phyloP scores from a whole-genome alignment of 1,140 invertebrate species.

The Eumaeus atala region DNA sequence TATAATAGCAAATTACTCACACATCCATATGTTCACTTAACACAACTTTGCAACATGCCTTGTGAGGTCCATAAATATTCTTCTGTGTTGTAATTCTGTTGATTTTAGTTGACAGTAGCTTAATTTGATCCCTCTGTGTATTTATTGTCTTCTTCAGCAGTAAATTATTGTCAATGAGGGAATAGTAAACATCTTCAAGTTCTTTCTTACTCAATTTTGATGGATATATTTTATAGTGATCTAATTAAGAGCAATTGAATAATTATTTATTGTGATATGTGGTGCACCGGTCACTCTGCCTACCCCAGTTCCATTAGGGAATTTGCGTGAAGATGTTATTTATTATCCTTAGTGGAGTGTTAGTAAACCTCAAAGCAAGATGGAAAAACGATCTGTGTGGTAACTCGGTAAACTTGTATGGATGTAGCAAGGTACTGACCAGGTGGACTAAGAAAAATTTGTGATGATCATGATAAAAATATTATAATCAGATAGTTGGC shows the following conservation, averaged over 20 bases:
- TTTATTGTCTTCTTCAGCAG: constrained; percentile 52
- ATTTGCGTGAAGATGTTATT: no score
- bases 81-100: constrained; percentile 41
- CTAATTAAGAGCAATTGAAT: constrained; percentile 25
- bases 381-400: no score
- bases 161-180: constrained; percentile 46
- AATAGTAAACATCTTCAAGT: constrained; percentile 52
- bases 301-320: no score
- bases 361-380: no score
- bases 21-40: constrained; percentile 50
- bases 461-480: no score
- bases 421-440: no score
- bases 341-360: no score
- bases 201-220: constrained; percentile 53
- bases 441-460: no score
- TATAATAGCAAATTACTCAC: constrained; percentile 24
- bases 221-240: constrained; percentile 39
- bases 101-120: constrained; percentile 42
- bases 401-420: no score
- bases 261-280: no score
- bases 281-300: no score
- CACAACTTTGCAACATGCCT: constrained; percentile 42
- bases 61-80: constrained; percentile 23
- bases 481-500: no score
- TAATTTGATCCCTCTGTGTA: constrained; percentile 44